phyloP scores from a whole-genome alignment of 2,888 invertebrate species.

The Meandrusa payeni region DNA sequence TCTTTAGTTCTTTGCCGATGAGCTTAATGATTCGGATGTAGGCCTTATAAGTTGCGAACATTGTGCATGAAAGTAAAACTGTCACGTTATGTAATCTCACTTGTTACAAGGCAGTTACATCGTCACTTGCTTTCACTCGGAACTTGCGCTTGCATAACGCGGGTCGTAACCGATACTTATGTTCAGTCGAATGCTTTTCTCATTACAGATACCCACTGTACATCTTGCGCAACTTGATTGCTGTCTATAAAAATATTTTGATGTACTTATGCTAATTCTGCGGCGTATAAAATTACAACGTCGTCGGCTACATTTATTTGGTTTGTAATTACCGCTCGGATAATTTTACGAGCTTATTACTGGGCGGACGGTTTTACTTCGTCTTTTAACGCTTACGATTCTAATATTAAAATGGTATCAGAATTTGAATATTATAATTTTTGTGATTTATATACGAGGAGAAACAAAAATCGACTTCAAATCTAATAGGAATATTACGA shows the following conservation, averaged over 20 bases:
- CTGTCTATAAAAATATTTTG: conserved; percentile 11
- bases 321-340: no score
- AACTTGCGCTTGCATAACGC: conserved; percentile 35
- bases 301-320: no score
- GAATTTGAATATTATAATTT: no score
- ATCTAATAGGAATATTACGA: no score
- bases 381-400: no score
- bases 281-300: neutral
- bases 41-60: no score
- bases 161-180: conserved; percentile 27
- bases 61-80: conserved; percentile 27
- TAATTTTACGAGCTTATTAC: conserved; percentile 3
- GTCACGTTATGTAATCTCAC: conserved; percentile 25
- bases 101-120: conserved; percentile 37
- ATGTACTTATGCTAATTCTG: conserved; percentile 5
- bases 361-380: neutral
- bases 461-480: no score
- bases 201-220: conserved; percentile 12
- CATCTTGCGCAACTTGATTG: conserved; percentile 15
- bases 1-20: no score
- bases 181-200: conserved; percentile 14
- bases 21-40: no score
- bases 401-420: no score
- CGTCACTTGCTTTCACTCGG: conserved; percentile 54
- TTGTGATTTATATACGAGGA: no score